These are phyloP conservation scores for Podabrus alpinus DNA, from an alignment of 2,888 invertebrate species.

Conservation along the genomic window DNA sequence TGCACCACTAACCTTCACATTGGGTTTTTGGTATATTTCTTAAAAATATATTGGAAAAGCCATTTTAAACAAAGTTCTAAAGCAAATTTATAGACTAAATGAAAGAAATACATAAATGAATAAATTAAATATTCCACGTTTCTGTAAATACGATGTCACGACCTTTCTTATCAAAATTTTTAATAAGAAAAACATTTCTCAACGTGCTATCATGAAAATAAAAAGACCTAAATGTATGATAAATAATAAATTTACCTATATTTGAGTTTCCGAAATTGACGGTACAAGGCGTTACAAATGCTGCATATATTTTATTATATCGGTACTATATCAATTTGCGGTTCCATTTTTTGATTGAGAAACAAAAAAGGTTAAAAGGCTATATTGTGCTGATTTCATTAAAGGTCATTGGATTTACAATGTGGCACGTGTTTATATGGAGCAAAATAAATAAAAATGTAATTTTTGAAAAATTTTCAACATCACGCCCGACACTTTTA, in stretches of 20 bases:
- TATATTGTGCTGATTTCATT: constrained; percentile 9
- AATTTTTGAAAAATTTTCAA: background rate
- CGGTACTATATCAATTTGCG: too few species aligned
- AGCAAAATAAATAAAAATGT: background rate
- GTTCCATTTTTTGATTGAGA: background rate
- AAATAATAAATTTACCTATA: background rate
- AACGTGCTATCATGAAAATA: background rate
- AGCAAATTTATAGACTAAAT: background rate
- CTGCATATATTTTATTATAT: too few species aligned
- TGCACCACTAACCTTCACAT: too few species aligned
- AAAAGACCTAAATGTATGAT: background rate
- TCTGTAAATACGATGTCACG: constrained; percentile 20
- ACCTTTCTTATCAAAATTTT: constrained; percentile 24
- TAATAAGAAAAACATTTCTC: constrained; percentile 25
- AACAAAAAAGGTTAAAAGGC: constrained; percentile 16
- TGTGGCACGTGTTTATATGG: constrained; percentile 7
- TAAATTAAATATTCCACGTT: constrained; percentile 7
- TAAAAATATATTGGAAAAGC: background rate
- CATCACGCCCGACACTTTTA: background rate
- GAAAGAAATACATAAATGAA: background rate
- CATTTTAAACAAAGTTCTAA: background rate
- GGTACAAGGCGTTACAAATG: too few species aligned
- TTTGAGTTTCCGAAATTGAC: background rate
- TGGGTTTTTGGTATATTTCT: too few species aligned
- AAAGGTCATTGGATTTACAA: constrained; percentile 12